These are phyloP conservation scores for Podabrus alpinus DNA, from an alignment of 2,888 invertebrate species.

Conservation along the genomic window DNA sequence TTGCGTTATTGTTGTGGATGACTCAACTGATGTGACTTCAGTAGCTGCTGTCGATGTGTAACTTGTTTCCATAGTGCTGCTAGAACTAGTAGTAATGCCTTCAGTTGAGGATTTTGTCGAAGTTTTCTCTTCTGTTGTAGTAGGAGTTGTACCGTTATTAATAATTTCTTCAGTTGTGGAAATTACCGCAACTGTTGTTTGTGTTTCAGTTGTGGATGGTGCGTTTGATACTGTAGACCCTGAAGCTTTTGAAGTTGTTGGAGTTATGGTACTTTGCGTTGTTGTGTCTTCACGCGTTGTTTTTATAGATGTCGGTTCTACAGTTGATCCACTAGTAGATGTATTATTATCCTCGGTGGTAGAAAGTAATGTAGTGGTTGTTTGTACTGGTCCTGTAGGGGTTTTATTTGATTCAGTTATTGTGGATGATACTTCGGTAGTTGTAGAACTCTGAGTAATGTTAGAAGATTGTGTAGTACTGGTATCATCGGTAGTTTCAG, in stretches of 20 bases:
- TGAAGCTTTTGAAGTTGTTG: neutral
- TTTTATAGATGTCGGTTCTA: neutral
- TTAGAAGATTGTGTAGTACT: neutral
- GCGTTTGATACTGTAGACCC: neutral
- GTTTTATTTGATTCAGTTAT: neutral
- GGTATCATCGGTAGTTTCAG: no score
- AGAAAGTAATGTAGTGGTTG: neutral
- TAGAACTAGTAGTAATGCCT: constrained; percentile 15
- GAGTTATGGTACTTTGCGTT: neutral
- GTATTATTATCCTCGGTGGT: neutral
- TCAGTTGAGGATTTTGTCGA: neutral
- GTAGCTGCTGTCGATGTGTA: neutral
- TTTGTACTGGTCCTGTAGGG: neutral
- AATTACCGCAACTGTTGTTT: no score
- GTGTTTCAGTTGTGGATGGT: neutral
- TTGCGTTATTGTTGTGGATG: no score
- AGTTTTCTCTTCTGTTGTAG: neutral
- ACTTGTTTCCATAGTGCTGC: neutral
- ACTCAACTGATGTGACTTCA: no score
- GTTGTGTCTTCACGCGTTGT: neutral
- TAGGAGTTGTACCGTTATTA: neutral
- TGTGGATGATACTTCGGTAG: neutral
- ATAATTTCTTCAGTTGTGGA: neutral
- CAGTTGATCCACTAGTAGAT: no score
- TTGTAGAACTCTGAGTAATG: neutral